These are phyloP conservation scores for Argyrosomus japonicus DNA, from an alignment of 2,113 vertebrate species.

Conservation along the genomic window DNA sequence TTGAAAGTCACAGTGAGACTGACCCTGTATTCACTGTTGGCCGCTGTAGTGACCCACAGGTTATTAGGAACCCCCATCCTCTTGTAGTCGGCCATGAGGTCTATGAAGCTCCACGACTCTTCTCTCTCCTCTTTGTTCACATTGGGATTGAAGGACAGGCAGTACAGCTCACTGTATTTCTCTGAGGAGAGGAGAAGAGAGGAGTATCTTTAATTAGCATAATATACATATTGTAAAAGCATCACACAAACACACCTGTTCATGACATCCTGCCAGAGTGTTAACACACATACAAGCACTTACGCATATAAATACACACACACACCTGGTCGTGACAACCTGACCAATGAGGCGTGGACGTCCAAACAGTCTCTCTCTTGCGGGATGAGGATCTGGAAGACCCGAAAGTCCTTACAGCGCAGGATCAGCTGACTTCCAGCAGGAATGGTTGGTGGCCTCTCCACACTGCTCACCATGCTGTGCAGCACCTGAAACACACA, in stretches of 20 bases:
- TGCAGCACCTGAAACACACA: constrained; percentile 88
- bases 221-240: not conserved
- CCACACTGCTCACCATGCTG: constrained; percentile 92
- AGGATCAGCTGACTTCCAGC: constrained; percentile 91
- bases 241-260: not conserved
- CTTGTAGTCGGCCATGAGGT: constrained; percentile 88
- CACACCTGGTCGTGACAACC: constrained; percentile 90
- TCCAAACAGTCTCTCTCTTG: constrained; percentile 94
- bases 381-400: constrained; percentile 90
- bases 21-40: constrained; percentile 93
- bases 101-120: constrained; percentile 91
- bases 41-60: constrained; percentile 91
- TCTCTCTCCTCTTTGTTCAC: constrained; percentile 91
- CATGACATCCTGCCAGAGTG: not conserved
- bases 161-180: constrained; percentile 94
- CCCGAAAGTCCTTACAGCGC: constrained; percentile 95
- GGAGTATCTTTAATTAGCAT: not conserved
- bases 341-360: constrained; percentile 89
- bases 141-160: constrained; percentile 95
- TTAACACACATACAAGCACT: not conserved
- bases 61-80: constrained; percentile 94
- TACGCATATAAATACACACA: constrained; percentile 53
- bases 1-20: constrained; percentile 67
- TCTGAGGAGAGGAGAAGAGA: constrained; percentile 78
- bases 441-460: constrained; percentile 88